Evolutionary conservation across 2,888 invertebrate species (phyloP), one percentile per base, ranked within the genome.

Genomic region (Saturnia japonica): DNA sequence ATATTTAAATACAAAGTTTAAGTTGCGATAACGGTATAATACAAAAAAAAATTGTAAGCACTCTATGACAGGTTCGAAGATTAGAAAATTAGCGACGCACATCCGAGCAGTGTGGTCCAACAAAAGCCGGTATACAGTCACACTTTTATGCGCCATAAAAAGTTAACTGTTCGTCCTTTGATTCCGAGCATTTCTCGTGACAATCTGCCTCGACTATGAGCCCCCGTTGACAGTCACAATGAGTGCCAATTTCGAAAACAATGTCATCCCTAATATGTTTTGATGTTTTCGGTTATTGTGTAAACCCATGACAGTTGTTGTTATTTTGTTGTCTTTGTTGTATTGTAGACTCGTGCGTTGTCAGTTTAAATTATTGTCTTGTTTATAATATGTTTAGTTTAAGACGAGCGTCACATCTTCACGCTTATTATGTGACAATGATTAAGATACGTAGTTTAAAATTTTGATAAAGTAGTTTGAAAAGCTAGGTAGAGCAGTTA

Each of bases 211-310:
- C 51, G 54, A 57, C 70, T 43, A 40, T 81, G 80, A 79, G 88
- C 90, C 86, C 93, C 93, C 89, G 91, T 88, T 80, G 93, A 76
- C 82, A 75, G 69, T 14, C 54, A 91, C 85, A 93, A 93, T 85
- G 82, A 78, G 79, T 82, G 81, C 88, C 90, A 91, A 94, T 93
- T 91, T 91, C 76, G 85, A 82, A 85, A 85, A 93, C 92, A 93
- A 93, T 86, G 75, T 77, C 74, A 76, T 75, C 82, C 86, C 85
- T 93, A 94, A 94, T 94, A 91, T 94, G 94, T 94, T 94, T 92
- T 93, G 93, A 92, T 93, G 88, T 88, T 91, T 90, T 89, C 74
- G 81, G 83, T 78, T 79, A 64, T 71, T 81, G 85, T 79, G 80
- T 88, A 90, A 83, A 83, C 75, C 86, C 91, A 85, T 93, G 91